phyloP scores from a whole-genome alignment of 2,113 vertebrate genomes.

The Sinocyclocheilus maitianheensis region DNA sequence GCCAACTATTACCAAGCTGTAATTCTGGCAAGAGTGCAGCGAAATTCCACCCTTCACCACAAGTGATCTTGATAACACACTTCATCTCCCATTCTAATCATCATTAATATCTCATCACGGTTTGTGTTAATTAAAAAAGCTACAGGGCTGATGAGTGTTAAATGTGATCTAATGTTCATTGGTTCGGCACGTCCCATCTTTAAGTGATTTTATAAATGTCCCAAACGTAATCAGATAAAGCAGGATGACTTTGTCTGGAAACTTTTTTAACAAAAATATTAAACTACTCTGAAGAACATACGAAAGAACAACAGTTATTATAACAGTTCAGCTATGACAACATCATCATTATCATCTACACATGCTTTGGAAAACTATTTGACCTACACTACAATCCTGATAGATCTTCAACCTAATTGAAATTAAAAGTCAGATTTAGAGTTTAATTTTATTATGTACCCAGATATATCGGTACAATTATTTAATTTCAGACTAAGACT shows the following conservation, averaged over 20 bases:
- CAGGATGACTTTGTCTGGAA: constrained; percentile 58
- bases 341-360: neutral
- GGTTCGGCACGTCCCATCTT: constrained; percentile 70
- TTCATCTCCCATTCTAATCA: constrained; percentile 67
- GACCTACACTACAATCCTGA: neutral
- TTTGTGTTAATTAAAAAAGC: constrained; percentile 78
- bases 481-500: too few species aligned
- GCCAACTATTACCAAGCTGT: constrained; percentile 11
- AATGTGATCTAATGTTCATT: constrained; percentile 76
- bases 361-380: neutral
- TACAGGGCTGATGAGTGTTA: constrained; percentile 76
- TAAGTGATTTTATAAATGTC: constrained; percentile 69
- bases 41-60: constrained; percentile 7
- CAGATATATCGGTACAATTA: neutral
- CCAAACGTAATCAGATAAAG: constrained; percentile 66
- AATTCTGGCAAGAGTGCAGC: neutral
- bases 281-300: neutral
- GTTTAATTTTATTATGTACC: neutral
- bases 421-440: neutral
- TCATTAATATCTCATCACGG: constrained; percentile 77
- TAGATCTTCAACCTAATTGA: neutral
- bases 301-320: neutral
- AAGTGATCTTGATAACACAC: constrained; percentile 53
- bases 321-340: neutral
- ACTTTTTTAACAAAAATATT: neutral